Base-by-base conservation (phyloP, 2,797 vertebrate species). In the Rhabdophis nuchalis region DNA sequence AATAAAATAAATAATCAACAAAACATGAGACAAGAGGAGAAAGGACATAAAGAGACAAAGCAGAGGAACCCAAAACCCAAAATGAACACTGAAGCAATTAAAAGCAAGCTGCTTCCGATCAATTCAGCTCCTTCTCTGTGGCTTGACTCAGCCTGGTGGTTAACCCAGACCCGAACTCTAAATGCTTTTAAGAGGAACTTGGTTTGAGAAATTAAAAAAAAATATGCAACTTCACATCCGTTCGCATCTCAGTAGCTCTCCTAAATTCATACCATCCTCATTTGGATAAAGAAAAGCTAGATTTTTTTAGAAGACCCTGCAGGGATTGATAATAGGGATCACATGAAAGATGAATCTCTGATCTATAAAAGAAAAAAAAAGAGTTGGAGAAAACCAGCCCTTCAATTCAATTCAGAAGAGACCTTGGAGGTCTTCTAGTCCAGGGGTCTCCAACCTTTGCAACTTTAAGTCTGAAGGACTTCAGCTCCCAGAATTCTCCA, bases 311-410 rank as follows among this genome's bases (percentile, higher is more conserved):
- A 13, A 90, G 93, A 91, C 82, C 90, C 89, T 50, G 93, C 91
- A 89, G 82, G 89, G 88, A 95, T 89, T 56, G 89, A 46, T 52
- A 94, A 88, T 85, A 92, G 89, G 61, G 92, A 91, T 91, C 95
- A 93, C 91, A 93, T 92, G 89, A 94, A 96, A 94, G 95, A 94
- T 95, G 95, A 94, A 96, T 95, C 95, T 89, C 91, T 4, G 85
- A 85, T 54, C 91, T 91, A 88, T 88, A 95, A 95, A 96, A 95
- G 96, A 96, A 97, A 96, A 95, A 91, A 87, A 72, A 25, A 36
- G 92, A n/a, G 91, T 29, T 94, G 72, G 36, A 41, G 9, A 11
- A 96, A 95, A 94, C 58, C 92, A 93, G 92, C 91, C 52, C 95
- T 94, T 90, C 20, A 16, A 32, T 68, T 68, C 64, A 18, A 72